Percentiles rank a stretch among this genome's conserved stretches.
These are phyloP conservation scores for Thalassarche chlororhynchos DNA, from an alignment of 2,113 vertebrate species.

Conservation along the genomic window DNA sequence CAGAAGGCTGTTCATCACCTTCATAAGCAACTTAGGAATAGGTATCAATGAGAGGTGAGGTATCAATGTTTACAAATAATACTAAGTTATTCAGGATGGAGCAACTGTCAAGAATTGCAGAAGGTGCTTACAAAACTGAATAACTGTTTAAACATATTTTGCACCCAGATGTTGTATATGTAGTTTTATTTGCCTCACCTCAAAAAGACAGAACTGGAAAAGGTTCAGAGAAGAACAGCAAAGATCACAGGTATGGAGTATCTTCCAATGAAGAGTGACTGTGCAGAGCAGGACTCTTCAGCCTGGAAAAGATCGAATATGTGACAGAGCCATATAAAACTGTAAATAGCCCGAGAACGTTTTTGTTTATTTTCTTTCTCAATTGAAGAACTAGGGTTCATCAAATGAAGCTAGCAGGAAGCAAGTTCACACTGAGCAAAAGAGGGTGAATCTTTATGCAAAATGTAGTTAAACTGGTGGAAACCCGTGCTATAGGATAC, in stretches of 20 bases:
- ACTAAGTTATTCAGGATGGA: neutral
- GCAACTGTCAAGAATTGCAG: neutral
- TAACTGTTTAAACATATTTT: neutral
- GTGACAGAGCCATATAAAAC: neutral
- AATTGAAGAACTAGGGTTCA: neutral
- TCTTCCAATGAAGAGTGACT: neutral
- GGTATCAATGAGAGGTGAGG: neutral
- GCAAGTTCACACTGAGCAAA: neutral
- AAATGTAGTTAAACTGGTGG: neutral
- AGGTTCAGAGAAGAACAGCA: neutral
- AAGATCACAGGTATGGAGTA: neutral
- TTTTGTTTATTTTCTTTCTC: neutral
- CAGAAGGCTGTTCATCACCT: neutral
- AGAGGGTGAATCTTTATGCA: neutral
- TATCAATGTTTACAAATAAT: neutral
- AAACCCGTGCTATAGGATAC: neutral
- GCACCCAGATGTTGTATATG: neutral
- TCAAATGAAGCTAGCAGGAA: neutral
- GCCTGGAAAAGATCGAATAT: neutral
- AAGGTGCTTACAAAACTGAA: neutral
- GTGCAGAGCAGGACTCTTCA: neutral
- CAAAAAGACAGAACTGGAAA: neutral
- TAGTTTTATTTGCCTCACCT: neutral
- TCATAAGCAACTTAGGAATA: neutral
- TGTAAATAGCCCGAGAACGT: rapidly evolving